Conservation (phyloP, 2,797 vertebrate species). For the Tachyglossus aculeatus region DNA sequence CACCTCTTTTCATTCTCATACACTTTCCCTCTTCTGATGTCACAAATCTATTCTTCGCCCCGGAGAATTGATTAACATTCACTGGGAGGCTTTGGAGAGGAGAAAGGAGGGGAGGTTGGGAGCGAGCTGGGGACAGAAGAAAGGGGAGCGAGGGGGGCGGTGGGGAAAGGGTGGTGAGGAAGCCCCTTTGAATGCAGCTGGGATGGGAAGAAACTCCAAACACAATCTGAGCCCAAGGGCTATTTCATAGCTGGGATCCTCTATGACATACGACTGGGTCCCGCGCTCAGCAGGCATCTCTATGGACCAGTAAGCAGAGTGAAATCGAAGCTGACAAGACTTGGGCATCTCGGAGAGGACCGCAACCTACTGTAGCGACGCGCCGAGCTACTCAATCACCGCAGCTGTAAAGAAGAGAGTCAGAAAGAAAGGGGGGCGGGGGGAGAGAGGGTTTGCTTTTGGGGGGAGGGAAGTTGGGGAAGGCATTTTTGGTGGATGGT, state of each 20-base stretch:
- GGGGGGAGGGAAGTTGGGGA: conserved; percentile 72
- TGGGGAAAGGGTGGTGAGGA: conserved; percentile 29
- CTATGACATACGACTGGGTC: conserved; percentile 72
- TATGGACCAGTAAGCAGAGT: conserved; percentile 75
- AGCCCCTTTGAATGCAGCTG: conserved; percentile 6
- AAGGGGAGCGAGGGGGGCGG: conserved; percentile 20
- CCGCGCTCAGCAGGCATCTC: conserved; percentile 76
- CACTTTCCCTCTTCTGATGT: conserved; percentile 68
- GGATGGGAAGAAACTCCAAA: conserved; percentile 29
- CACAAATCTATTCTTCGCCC: conserved; percentile 66
- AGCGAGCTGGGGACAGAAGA: conserved; percentile 27
- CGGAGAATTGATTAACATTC: conserved; percentile 74
- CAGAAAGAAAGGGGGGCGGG: conserved; percentile 73
- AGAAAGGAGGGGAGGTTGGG: neutral
- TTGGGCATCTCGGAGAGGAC: conserved; percentile 75
- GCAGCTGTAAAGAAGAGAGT: conserved; percentile 73
- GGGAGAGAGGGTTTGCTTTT: conserved; percentile 74
- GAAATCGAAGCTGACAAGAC: conserved; percentile 77
- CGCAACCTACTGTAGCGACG: conserved; percentile 74
- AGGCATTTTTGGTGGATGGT: conserved; percentile 90
- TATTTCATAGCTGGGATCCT: conserved; percentile 73
- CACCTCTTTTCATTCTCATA: conserved; percentile 62
- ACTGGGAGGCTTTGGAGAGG: conserved; percentile 49
- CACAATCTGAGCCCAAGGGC: conserved; percentile 47
- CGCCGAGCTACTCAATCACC: conserved; percentile 76